Evolutionary conservation across 2,797 vertebrate species (phyloP), one percentile per base, ranked within the genome.

Genomic region (Centroberyx gerrardi): DNA sequence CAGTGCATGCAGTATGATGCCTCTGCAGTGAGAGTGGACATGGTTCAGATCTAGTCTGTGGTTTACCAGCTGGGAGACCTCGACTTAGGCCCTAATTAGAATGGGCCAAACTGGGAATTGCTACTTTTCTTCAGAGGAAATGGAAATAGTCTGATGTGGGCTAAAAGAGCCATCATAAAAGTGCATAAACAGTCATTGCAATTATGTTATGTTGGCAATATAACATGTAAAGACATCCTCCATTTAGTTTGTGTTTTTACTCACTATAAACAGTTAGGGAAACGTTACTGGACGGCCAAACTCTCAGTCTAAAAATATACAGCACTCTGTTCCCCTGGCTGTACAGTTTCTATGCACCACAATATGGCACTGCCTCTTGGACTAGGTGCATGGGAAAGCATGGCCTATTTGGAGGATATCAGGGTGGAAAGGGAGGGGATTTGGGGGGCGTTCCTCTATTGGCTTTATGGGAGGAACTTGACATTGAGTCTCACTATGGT

Each of bases 71-170:
- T 82, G 81, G 66, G n/a, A 69, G 67, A 70, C 84, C 83, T 83
- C 83, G 82, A 82, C 70, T 72, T 67, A 72, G 74, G 62, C 68
- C 55, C 74, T 81, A 85, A 89, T 92, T 90, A 92, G 61, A 55
- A 63, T n/a, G 82, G 82, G 49, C 17, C 55, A 69, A 62, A 84
- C 68, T 65, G 65, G 75, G 81, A 59, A 74, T 66, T 61, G 46
- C 31, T 52, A 38, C 60, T 31, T 5, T 36, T 76, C 81, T 64
- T 70, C 28, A 5, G 72, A 83, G 62, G 70, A 86, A 81, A 89
- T 59, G 65, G 72, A 81, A 79, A 84, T 58, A 73, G 15, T 62
- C 42, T 44, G 53, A 76, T 76, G 70, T 74, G 53, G 36, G 2
- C 65, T 27, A 14, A 61, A 74, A 48, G 15, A 68, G 48, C n/a